phyloP scores from a whole-genome alignment of 2,888 invertebrate species.

The Eupsilia transversa region DNA sequence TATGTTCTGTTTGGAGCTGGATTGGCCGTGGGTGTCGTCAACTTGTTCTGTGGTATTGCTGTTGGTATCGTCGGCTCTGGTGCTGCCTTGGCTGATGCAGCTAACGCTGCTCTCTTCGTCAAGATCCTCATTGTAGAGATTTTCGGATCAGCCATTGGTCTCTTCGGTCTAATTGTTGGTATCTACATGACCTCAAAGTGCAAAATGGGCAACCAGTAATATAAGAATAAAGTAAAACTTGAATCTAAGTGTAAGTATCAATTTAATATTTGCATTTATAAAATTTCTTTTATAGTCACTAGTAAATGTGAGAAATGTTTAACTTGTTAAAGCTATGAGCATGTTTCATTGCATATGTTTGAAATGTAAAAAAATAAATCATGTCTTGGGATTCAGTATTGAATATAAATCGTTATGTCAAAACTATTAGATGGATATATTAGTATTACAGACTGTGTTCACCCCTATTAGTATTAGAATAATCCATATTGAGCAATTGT shows the following conservation, averaged over 20 bases:
- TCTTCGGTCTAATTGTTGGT: slow-evolving; percentile 99
- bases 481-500: background rate
- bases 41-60: slow-evolving; percentile 97
- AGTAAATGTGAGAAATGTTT: slow-evolving; percentile 29
- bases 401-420: slow-evolving; percentile 9
- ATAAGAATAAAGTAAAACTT: slow-evolving; percentile 79
- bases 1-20: slow-evolving; percentile 99
- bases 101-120: slow-evolving; percentile 98
- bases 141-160: slow-evolving; percentile 99
- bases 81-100: slow-evolving; percentile 99
- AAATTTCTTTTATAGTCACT: slow-evolving; percentile 12
- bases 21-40: slow-evolving; percentile 98
- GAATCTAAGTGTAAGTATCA: slow-evolving; percentile 86
- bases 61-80: slow-evolving; percentile 99
- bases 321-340: background rate
- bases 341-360: slow-evolving; percentile 11
- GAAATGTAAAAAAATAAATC: slow-evolving; percentile 4
- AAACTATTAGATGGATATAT: slow-evolving; percentile 5
- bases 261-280: slow-evolving; percentile 58
- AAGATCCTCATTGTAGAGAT: slow-evolving; percentile 99
- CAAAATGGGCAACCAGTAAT: slow-evolving; percentile 93
- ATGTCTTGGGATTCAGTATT: slow-evolving; percentile 4
- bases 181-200: slow-evolving; percentile 97
- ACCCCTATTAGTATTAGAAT: background rate
- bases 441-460: slow-evolving; percentile 1